Base-by-base conservation (phyloP, 2,113 vertebrate species). In the Siphamia tubifer region DNA sequence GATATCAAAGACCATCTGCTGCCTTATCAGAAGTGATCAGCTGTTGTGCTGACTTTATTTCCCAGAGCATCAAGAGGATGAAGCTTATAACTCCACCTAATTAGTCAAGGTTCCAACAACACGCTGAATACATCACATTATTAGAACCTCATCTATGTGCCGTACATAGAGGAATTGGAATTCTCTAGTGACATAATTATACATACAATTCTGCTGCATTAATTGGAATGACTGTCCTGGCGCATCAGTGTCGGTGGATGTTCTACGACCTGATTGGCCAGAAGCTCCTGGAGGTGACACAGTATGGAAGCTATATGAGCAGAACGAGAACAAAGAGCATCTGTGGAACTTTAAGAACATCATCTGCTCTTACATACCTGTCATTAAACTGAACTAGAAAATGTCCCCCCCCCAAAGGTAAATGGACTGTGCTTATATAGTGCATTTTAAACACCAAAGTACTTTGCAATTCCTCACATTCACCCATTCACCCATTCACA, bases 121-220 rank as follows among this genome's bases (percentile, higher is more conserved):
- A 44, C 53, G 55, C 21, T 69, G 35, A 45, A 68, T 71, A 38
- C 36, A 72, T 78, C 52, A 23, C 24, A 63, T 81, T 67, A 69
- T 69, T 30, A 30, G 12, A 70, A 38, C 47, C 10, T 70, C 43
- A 42, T 54, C 21, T 64, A 77, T 51, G 56, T 72, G 58, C 43
- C 43, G 55, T 36, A 67, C 24, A 51, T 54, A 17, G 25, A 36
- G n/a, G n/a, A n/a, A n/a, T n/a, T n/a, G n/a, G n/a, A n/a, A n/a
- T n/a, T 83, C 82, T 77, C 79, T 10, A 15, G 69, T 64, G 78
- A 62, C 69, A 55, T 72, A 43, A 75, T 77, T 75, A 73, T 70
- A 44, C 39, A 38, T 76, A 30, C 43, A 57, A 67, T 55, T 42
- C 39, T 15, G 51, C 34, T 38, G 49, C 39, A 65, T 81, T 79